Evolutionary conservation across 2,888 invertebrate species (phyloP).

Genomic region (Dorcus hopei): DNA sequence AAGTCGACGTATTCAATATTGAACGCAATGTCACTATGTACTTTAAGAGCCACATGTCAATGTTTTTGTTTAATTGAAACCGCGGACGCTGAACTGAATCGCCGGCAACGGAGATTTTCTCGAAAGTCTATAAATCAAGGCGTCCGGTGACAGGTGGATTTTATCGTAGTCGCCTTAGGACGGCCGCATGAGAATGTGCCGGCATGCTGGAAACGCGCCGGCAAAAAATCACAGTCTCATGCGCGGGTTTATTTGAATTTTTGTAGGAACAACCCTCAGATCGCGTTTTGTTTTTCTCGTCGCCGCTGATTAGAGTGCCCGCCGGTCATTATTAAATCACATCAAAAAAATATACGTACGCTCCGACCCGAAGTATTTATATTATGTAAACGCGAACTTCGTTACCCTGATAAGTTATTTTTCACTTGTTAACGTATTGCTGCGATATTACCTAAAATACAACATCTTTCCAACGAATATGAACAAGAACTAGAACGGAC

Average conservation of each 20-base stretch:
- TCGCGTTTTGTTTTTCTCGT: background rate
- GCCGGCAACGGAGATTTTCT: background rate
- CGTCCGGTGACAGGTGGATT: slow-evolving; percentile 6
- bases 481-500: too few species aligned
- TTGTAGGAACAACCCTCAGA: slow-evolving; percentile 1
- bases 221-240: background rate
- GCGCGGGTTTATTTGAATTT: slow-evolving; percentile 1
- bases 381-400: background rate
- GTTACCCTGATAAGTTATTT: background rate
- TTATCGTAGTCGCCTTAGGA: slow-evolving; percentile 3
- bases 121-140: slow-evolving; percentile 3
- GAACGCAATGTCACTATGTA: too few species aligned
- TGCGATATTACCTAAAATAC: background rate
- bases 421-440: background rate
- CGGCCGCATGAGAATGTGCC: background rate
- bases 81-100: too few species aligned
- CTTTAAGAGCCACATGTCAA: too few species aligned
- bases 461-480: too few species aligned
- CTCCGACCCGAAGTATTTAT: background rate
- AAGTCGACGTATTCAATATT: too few species aligned
- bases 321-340: slow-evolving; percentile 4
- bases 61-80: too few species aligned
- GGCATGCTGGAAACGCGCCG: background rate
- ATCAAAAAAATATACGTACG: background rate
- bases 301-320: slow-evolving; percentile 7